Evolutionary conservation across 2,797 vertebrate species (phyloP).

Genomic region (Ceyx erithaca): DNA sequence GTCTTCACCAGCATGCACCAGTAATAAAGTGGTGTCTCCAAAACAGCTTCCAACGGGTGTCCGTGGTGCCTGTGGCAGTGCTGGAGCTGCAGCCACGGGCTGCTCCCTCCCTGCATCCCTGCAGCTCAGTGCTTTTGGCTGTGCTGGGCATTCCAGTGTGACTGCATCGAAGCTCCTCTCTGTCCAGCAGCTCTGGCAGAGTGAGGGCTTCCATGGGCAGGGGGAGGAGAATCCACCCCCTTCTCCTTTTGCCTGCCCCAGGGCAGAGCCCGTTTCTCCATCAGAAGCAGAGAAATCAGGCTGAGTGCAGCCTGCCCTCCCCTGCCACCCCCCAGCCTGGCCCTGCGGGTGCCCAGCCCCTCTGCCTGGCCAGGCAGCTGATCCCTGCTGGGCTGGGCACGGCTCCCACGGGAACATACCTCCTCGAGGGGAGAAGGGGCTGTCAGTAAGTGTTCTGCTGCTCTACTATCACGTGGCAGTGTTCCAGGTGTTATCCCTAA

Average conservation of each 20-base stretch:
- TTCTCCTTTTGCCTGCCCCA: not conserved
- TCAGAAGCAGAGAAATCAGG: not conserved
- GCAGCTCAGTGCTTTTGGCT: not conserved
- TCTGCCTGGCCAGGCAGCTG: not conserved
- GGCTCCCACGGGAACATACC: not conserved
- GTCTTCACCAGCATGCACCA: not conserved
- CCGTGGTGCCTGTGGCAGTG: not conserved
- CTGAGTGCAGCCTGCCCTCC: not conserved
- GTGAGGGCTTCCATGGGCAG: not conserved
- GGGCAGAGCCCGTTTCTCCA: not conserved
- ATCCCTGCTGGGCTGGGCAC: accelerated
- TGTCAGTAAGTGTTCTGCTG: conserved; percentile 7
- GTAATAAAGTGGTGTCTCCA: not conserved
- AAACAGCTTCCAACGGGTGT: not conserved
- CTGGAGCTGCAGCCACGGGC: not conserved
- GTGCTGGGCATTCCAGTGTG: not conserved
- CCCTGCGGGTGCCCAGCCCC: not conserved
- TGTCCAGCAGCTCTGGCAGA: not conserved
- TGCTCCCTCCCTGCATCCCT: not conserved
- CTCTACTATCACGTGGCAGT: conserved; percentile 2
- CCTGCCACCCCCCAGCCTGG: no score
- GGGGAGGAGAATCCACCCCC: not conserved
- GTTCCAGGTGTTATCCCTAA: conserved; percentile 32
- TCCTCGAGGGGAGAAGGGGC: not conserved
- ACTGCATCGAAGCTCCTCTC: not conserved